phyloP scores from a whole-genome alignment of 2,113 vertebrate genomes.

The Triplophysa dalaica region DNA sequence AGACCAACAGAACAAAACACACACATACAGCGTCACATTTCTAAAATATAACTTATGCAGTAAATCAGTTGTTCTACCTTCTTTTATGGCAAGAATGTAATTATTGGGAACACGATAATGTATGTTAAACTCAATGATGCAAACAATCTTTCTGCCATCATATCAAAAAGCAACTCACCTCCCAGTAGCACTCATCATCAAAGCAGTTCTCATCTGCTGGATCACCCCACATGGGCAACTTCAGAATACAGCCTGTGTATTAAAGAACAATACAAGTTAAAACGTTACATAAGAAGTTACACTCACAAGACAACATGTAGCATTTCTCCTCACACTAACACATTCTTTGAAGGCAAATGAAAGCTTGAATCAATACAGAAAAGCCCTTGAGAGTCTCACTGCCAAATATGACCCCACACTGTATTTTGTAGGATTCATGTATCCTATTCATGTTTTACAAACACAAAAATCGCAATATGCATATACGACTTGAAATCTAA shows the following conservation, averaged over 20 bases:
- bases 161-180: conserved; percentile 75
- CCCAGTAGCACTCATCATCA: conserved; percentile 89
- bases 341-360: no score
- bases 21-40: no score
- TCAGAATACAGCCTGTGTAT: conserved; percentile 83
- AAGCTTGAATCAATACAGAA: no score
- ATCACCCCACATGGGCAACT: conserved; percentile 90
- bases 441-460: no score
- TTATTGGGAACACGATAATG: no score
- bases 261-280: conserved; percentile 1
- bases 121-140: no score
- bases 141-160: no score
- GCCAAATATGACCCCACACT: background rate
- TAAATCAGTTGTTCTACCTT: background rate
- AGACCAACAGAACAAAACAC: no score
- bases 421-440: background rate
- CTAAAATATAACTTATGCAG: no score
- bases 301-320: background rate
- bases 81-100: no score
- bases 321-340: background rate
- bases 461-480: background rate
- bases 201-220: conserved; percentile 88
- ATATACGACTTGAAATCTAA: background rate
- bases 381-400: no score
- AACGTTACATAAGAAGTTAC: background rate